Conservation (phyloP, 2,888 invertebrate genomes). For the Rhimphoctona megacephalus region DNA sequence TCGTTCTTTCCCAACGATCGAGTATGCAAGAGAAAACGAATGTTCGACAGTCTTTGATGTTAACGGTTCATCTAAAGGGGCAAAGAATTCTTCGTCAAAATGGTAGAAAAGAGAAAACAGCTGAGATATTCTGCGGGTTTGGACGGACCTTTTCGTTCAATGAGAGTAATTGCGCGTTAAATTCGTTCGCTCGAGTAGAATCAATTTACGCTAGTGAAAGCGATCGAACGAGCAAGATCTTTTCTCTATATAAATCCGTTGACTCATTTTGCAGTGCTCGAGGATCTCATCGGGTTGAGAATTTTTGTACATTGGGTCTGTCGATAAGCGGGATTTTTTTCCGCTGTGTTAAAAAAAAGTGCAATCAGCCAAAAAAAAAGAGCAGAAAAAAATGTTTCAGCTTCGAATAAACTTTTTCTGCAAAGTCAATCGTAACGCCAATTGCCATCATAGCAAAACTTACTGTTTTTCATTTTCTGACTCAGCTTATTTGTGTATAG, state of each 20-base stretch:
- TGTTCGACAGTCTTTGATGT: slow-evolving; percentile 56
- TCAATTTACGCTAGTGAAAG: slow-evolving; percentile 73
- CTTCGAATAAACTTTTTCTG: slow-evolving; percentile 27
- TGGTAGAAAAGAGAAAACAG: not conserved
- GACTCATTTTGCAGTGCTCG: slow-evolving; percentile 12
- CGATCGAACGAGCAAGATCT: slow-evolving; percentile 57
- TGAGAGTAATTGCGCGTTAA: slow-evolving; percentile 81
- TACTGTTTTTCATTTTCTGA: slow-evolving; percentile 4
- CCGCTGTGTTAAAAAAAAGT: slow-evolving; percentile 13
- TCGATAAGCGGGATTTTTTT: not conserved
- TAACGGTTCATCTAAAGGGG: slow-evolving; percentile 31
- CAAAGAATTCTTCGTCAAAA: slow-evolving; percentile 18
- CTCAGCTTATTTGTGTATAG: not conserved
- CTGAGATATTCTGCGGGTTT: slow-evolving; percentile 45
- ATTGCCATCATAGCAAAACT: slow-evolving; percentile 42
- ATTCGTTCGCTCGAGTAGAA: slow-evolving; percentile 75
- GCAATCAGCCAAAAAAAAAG: slow-evolving; percentile 9
- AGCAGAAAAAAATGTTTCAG: slow-evolving; percentile 13
- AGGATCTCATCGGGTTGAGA: slow-evolving; percentile 17
- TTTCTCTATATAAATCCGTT: not conserved
- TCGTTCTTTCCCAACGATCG: not conserved
- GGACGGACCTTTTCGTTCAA: slow-evolving; percentile 72
- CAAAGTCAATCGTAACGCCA: slow-evolving; percentile 23
- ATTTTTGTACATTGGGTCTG: not conserved
- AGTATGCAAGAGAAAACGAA: slow-evolving; percentile 1